A percentile compares a stretch with the other conserved stretches of the same genome.
phyloP scores from a whole-genome alignment of 1,140 invertebrate species.

The Drosophila triauraria region DNA sequence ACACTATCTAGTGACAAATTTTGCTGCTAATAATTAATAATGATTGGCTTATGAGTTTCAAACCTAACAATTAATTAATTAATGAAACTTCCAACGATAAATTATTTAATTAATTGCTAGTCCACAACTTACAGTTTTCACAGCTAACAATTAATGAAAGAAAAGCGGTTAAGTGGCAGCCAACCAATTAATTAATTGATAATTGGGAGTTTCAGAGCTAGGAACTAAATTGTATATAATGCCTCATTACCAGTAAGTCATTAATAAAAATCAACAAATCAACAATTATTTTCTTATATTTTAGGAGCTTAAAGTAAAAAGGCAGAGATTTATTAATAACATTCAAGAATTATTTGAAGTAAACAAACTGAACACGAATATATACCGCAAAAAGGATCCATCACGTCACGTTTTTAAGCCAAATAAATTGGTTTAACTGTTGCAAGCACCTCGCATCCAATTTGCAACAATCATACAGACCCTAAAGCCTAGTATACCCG shows the following conservation, averaged over 20 bases:
- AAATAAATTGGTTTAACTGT: no score
- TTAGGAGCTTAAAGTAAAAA: no score
- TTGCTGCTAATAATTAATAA: background rate
- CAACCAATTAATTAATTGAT: slow-evolving; percentile 2
- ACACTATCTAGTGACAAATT: no score
- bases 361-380: background rate
- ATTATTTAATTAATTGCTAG: slow-evolving; percentile 8
- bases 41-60: background rate
- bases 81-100: background rate
- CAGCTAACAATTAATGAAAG: background rate
- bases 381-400: background rate
- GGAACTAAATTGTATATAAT: no score
- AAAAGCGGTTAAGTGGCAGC: background rate
- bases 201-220: background rate
- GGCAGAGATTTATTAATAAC: no score
- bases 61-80: slow-evolving; percentile 3
- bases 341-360: background rate
- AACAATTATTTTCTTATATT: no score
- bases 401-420: background rate
- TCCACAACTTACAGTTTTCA: background rate
- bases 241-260: background rate
- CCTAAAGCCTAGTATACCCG: slow-evolving; percentile 10
- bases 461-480: background rate
- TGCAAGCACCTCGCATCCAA: no score
- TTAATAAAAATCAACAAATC: background rate